Conservation (phyloP, 2,797 vertebrate genomes). For the Rousettus madagascariensis region DNA sequence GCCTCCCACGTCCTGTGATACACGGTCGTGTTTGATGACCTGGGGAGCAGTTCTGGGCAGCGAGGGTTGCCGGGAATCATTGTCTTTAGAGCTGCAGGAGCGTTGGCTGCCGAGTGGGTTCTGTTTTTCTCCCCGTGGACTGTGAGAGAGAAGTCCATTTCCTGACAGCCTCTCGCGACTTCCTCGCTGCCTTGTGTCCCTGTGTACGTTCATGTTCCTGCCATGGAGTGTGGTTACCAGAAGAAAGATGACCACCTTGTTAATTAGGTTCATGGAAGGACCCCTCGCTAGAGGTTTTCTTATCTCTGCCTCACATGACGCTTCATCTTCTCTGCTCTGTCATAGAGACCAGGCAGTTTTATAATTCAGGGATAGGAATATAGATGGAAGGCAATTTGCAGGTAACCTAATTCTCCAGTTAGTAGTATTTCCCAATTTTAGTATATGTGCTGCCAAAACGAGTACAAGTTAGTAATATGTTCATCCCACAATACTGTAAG, state of each 20-base stretch:
- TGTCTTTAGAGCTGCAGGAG: background rate
- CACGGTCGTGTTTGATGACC: background rate
- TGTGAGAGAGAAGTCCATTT: background rate
- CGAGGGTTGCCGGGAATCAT: background rate
- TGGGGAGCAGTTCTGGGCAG: background rate
- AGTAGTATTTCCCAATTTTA: background rate
- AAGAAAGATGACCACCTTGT: background rate
- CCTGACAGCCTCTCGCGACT: background rate
- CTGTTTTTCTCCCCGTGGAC: background rate
- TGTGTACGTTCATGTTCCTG: background rate
- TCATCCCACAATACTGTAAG: background rate
- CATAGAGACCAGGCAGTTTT: background rate
- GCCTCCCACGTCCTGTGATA: background rate
- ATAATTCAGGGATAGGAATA: background rate
- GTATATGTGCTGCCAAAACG: too few species aligned
- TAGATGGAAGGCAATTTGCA: background rate
- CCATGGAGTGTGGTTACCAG: background rate
- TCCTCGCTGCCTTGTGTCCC: background rate
- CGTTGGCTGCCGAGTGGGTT: background rate
- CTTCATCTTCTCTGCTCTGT: background rate
- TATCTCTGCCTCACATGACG: background rate
- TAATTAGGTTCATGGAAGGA: background rate
- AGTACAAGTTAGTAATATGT: background rate
- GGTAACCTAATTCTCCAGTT: background rate
- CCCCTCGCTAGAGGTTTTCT: background rate